Conservation (phyloP, 2,113 vertebrate genomes). For the Pterocles burchelli region DNA sequence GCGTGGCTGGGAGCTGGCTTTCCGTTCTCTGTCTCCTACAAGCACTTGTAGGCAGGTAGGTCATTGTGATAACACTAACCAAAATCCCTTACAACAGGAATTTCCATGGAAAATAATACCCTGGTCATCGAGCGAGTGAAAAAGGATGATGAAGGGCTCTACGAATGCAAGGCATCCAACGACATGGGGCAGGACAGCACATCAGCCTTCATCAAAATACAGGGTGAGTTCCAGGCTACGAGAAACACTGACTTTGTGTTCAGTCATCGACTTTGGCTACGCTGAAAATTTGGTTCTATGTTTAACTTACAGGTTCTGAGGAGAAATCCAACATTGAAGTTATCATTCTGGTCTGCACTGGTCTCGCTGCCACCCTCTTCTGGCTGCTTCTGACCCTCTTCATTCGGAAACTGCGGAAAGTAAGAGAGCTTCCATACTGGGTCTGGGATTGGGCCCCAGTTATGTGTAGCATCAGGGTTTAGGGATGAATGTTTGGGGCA, state of each 20-base stretch:
- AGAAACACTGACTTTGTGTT: fast-evolving
- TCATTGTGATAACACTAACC: not conserved
- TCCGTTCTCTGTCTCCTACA: not conserved
- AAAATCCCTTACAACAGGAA: slow-evolving; percentile 73
- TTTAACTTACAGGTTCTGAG: slow-evolving; percentile 81
- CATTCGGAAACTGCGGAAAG: slow-evolving; percentile 91
- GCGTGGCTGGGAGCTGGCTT: not conserved
- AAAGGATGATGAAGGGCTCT: slow-evolving; percentile 90
- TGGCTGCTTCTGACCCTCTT: slow-evolving; percentile 94
- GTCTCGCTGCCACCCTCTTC: slow-evolving; percentile 89
- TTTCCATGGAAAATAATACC: slow-evolving; percentile 77
- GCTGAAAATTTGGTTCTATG: not conserved
- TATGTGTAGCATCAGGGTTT: not conserved
- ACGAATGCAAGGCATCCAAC: slow-evolving; percentile 85
- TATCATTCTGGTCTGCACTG: slow-evolving; percentile 90
- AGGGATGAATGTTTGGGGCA: not conserved
- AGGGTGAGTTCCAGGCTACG: slow-evolving; percentile 74
- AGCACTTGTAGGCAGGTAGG: not conserved
- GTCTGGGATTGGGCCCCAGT: not conserved
- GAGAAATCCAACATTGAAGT: slow-evolving; percentile 89
- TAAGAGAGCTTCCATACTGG: slow-evolving; percentile 30
- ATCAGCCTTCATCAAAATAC: slow-evolving; percentile 81
- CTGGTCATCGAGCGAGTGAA: slow-evolving; percentile 89
- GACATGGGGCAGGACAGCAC: slow-evolving; percentile 80
- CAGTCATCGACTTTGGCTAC: not conserved